Evolutionary conservation across 1,140 invertebrate species (phyloP).

Genomic region (Goniozus legneri): DNA sequence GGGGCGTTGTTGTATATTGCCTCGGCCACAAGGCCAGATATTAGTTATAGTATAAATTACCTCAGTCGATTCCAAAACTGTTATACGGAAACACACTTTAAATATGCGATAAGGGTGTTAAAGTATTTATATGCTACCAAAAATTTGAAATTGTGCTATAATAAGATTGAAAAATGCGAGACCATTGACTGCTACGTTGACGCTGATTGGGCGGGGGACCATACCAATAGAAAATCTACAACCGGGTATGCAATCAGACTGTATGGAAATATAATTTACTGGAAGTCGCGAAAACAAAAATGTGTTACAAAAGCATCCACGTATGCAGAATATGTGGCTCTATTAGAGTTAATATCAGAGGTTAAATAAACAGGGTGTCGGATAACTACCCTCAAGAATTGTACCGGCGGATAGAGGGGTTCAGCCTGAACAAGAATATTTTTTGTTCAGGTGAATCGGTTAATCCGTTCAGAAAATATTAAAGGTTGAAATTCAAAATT

Average conservation of each 20-base stretch:
- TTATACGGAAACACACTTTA: neutral
- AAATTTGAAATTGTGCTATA: slow-evolving; percentile 2
- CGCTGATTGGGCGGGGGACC: neutral
- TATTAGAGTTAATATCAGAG: too few relatives aligned
- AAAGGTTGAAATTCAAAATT: too few relatives aligned
- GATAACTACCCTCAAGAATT: too few relatives aligned
- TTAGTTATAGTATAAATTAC: slow-evolving; percentile 42
- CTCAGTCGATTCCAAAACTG: slow-evolving; percentile 1
- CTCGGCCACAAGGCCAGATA: slow-evolving; percentile 47
- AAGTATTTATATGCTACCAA: slow-evolving; percentile 12
- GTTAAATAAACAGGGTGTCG: too few relatives aligned
- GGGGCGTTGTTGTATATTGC: slow-evolving; percentile 46
- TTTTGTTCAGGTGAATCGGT: too few relatives aligned
- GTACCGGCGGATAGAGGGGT: too few relatives aligned
- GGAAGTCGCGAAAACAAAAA: neutral
- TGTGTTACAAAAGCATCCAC: neutral
- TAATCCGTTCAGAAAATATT: too few relatives aligned
- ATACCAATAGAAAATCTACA: neutral
- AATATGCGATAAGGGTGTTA: slow-evolving; percentile 9
- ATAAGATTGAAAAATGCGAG: neutral
- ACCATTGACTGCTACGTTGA: neutral
- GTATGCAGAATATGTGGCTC: neutral
- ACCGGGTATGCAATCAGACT: neutral
- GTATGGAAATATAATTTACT: neutral
- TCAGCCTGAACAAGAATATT: too few relatives aligned